Evolutionary conservation across 2,888 invertebrate genomes (phyloP).

Genomic region (Cataglyphis altisquamis): DNA sequence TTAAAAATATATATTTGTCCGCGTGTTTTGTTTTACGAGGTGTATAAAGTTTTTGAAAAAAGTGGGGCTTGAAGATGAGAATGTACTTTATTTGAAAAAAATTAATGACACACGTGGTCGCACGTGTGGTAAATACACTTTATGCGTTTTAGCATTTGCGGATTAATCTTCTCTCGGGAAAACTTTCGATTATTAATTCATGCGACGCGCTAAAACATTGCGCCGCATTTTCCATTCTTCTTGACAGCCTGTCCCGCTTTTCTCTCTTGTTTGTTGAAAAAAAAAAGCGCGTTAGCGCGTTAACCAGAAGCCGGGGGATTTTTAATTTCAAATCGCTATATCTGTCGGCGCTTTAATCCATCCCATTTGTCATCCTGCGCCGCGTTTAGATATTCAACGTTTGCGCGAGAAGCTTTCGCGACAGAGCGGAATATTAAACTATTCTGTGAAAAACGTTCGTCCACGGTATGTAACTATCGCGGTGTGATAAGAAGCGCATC

Average conservation of each 20-base stretch:
- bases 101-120: not conserved
- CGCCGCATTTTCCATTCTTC: conserved; percentile 19
- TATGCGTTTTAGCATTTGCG: not conserved
- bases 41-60: not conserved
- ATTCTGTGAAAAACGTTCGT: conserved; percentile 14
- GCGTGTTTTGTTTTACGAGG: not conserved
- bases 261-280: not conserved
- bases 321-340: conserved; percentile 46
- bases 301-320: conserved; percentile 47
- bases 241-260: not conserved
- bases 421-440: conserved; percentile 26
- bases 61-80: not conserved
- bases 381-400: conserved; percentile 15
- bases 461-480: not conserved
- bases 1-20: not conserved
- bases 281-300: conserved; percentile 25
- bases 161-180: not conserved
- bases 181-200: conserved; percentile 39
- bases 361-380: conserved; percentile 36
- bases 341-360: conserved; percentile 43
- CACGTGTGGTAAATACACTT: too few species aligned
- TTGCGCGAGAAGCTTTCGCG: not conserved
- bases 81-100: not conserved
- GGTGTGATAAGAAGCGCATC: conserved; percentile 1
- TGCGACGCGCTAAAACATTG: not conserved